These are phyloP conservation scores for Apotomis betuletana DNA, from an alignment of 2,888 invertebrate species.

Conservation along the genomic window DNA sequence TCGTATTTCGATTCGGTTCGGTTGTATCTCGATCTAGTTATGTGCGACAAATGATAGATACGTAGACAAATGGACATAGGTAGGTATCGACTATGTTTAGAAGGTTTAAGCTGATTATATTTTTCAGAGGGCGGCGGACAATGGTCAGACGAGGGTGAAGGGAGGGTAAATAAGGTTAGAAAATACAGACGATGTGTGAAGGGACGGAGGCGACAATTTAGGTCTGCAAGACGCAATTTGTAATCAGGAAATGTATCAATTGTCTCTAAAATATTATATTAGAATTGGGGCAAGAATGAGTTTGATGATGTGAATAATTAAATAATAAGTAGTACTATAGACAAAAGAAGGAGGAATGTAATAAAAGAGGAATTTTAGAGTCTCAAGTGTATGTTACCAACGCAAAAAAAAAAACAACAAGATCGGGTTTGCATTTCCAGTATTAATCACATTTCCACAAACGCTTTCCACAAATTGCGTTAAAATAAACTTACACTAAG, in stretches of 20 bases:
- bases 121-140: conserved; percentile 49
- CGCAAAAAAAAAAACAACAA: no score
- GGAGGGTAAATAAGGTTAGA: conserved; percentile 50
- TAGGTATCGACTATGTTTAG: conserved; percentile 30
- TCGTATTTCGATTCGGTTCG: neutral
- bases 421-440: no score
- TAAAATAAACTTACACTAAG: no score
- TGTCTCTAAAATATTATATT: no score
- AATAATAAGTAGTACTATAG: no score
- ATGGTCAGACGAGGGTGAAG: conserved; percentile 50
- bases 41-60: neutral
- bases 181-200: conserved; percentile 44
- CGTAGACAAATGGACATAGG: conserved; percentile 11
- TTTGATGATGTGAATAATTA: no score
- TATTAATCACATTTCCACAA: no score
- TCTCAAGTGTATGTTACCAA: no score
- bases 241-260: neutral
- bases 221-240: neutral
- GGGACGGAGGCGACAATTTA: conserved; percentile 29
- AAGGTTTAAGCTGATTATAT: conserved; percentile 33
- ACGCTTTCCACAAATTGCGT: no score
- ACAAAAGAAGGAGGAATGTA: no score
- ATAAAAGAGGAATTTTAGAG: no score
- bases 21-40: neutral
- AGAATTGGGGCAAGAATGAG: no score